These are phyloP conservation scores for Dinocampus coccinellae DNA, from an alignment of 2,888 invertebrate genomes.

Conservation along the genomic window DNA sequence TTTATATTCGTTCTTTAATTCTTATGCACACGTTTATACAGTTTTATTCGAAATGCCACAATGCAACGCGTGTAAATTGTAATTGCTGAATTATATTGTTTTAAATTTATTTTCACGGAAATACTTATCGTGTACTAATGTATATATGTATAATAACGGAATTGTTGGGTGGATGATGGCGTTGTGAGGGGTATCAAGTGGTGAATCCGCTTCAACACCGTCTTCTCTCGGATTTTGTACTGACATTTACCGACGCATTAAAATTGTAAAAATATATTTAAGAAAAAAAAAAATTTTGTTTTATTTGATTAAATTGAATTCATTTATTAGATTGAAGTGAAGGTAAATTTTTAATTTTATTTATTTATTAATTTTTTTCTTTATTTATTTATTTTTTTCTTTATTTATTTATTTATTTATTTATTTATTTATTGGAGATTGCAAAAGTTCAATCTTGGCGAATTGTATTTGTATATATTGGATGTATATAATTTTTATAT, in stretches of 20 bases:
- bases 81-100: constrained; percentile 40
- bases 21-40: background rate
- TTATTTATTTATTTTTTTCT: too few species aligned
- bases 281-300: background rate
- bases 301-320: background rate
- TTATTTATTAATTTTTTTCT: too few species aligned
- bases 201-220: background rate
- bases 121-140: constrained; percentile 4
- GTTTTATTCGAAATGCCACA: too few species aligned
- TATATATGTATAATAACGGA: background rate
- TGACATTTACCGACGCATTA: too few species aligned
- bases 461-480: background rate
- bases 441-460: background rate
- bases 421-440: background rate
- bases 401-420: too few species aligned
- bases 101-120: constrained; percentile 41
- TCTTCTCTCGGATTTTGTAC: background rate
- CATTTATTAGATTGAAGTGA: background rate
- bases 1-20: background rate
- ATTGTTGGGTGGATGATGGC: background rate
- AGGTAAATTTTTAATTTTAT: too few species aligned
- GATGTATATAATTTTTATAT: background rate
- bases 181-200: background rate
- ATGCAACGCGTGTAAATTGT: constrained; percentile 18
- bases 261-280: too few species aligned